These are phyloP conservation scores for Leptobrachium ailaonicum DNA, from an alignment of 2,113 vertebrate genomes.

Conservation along the genomic window DNA sequence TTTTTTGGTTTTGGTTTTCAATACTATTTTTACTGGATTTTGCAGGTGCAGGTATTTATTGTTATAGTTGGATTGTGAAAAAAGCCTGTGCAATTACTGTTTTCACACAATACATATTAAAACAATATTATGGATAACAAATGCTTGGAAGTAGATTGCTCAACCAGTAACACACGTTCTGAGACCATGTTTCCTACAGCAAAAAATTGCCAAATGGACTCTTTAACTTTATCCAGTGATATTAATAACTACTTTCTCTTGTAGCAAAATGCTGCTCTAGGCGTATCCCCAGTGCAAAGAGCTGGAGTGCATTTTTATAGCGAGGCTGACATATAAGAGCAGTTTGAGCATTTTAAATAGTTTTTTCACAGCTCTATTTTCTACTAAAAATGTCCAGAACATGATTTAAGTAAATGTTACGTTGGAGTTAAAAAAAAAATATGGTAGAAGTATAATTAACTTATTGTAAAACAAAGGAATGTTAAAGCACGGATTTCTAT, in stretches of 20 bases:
- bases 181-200: not conserved
- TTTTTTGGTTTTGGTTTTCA: not conserved
- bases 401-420: no score
- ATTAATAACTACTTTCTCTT: constrained; percentile 3
- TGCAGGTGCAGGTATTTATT: constrained; percentile 16
- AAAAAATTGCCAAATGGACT: constrained; percentile 5
- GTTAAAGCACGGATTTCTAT: no score
- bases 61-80: constrained; percentile 10
- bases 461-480: no score
- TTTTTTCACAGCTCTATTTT: no score
- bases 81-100: not conserved
- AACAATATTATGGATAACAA: not conserved
- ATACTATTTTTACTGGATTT: not conserved
- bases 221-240: not conserved
- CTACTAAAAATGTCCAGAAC: no score
- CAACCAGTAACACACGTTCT: constrained; percentile 4
- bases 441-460: no score
- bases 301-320: not conserved
- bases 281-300: not conserved
- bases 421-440: no score
- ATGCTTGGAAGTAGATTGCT: not conserved
- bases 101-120: constrained; percentile 4
- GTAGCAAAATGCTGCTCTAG: not conserved
- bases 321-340: not conserved
- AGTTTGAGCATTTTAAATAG: not conserved